Percentiles rank a stretch among this genome's conserved stretches.
Evolutionary conservation across 2,888 invertebrate species (phyloP).

Genomic region (Oscheius sp.): DNA sequence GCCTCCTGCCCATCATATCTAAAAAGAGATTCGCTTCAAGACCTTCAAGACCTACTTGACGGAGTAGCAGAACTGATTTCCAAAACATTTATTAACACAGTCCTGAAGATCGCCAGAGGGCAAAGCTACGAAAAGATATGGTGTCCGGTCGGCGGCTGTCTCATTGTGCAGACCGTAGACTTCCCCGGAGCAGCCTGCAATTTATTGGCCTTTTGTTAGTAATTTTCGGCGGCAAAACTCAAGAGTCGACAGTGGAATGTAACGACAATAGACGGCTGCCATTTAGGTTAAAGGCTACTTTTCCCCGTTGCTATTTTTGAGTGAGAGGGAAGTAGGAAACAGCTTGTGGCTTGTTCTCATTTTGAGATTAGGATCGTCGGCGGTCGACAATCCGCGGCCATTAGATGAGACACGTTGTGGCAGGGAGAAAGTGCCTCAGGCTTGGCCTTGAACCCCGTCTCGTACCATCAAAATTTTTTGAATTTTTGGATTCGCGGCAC

Average conservation of each 20-base stretch:
- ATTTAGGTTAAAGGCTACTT: slow-evolving; percentile 18
- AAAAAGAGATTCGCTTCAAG: background rate
- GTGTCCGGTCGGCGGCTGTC: slow-evolving; percentile 52
- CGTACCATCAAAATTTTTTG: background rate
- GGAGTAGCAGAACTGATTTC: slow-evolving; percentile 69
- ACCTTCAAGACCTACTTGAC: slow-evolving; percentile 30
- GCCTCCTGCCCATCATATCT: slow-evolving; percentile 53
- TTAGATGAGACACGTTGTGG: slow-evolving; percentile 1
- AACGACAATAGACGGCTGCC: slow-evolving; percentile 4
- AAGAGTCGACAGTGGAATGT: slow-evolving; percentile 29
- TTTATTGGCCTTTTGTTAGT: background rate
- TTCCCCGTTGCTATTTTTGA: background rate
- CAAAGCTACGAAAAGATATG: slow-evolving; percentile 56
- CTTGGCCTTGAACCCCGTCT: background rate
- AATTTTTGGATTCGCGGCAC: background rate
- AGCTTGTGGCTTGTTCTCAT: slow-evolving; percentile 15
- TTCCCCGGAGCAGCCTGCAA: slow-evolving; percentile 60
- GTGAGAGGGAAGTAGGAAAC: slow-evolving; percentile 16
- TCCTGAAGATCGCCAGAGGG: slow-evolving; percentile 50
- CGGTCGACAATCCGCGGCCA: slow-evolving; percentile 24
- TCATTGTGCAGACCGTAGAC: slow-evolving; percentile 57
- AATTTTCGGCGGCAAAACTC: slow-evolving; percentile 20
- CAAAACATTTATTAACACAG: slow-evolving; percentile 67
- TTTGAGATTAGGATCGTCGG: slow-evolving; percentile 31
- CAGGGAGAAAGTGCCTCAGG: background rate